Conservation (phyloP, 2,113 vertebrate species). For the Rhinichthys klamathensis region DNA sequence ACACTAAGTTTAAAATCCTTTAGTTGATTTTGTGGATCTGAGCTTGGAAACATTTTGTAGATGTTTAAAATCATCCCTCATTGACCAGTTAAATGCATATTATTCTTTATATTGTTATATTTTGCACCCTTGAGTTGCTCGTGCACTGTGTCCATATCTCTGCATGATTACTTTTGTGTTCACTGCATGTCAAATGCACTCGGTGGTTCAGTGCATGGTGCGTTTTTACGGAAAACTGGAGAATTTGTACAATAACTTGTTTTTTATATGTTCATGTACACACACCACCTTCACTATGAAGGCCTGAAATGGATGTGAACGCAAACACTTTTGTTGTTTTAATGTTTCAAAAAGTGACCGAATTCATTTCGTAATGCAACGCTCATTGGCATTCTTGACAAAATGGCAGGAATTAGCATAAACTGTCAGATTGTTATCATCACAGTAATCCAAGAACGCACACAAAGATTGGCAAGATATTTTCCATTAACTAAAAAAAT, state of each 20-base stretch:
- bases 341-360: background rate
- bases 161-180: conserved; percentile 36
- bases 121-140: background rate
- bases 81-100: background rate
- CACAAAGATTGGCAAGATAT: background rate
- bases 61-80: too few species aligned
- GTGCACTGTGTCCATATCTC: background rate
- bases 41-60: background rate
- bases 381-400: background rate
- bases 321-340: background rate
- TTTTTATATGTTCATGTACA: background rate
- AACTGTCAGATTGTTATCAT: background rate
- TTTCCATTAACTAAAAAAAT: background rate
- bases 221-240: background rate
- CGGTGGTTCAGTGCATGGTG: conserved; percentile 35
- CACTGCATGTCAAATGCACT: conserved; percentile 18
- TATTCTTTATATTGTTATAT: background rate
- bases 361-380: too few species aligned
- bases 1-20: too few species aligned
- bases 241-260: background rate
- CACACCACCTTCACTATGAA: too few species aligned
- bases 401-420: background rate
- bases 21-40: background rate
- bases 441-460: background rate
- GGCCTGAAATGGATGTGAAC: background rate